Conservation (phyloP, 2,113 vertebrate species). For the Crypturellus undulatus region DNA sequence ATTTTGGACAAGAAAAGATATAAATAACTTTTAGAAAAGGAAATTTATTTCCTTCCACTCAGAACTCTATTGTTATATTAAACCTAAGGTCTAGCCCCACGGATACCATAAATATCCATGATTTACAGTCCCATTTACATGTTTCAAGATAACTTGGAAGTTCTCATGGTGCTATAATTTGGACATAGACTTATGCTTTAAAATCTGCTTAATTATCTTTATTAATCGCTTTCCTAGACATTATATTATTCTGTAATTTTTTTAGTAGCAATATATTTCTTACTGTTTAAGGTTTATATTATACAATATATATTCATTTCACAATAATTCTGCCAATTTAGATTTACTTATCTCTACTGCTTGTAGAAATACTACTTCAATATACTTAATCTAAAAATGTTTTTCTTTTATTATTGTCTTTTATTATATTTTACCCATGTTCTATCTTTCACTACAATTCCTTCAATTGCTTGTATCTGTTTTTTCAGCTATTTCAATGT, state of each 20-base stretch:
- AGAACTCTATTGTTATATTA: constrained; percentile 43
- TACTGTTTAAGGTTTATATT: not conserved
- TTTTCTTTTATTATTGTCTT: not conserved
- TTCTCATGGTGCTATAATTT: not conserved
- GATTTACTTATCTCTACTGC: accelerated
- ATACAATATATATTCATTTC: not conserved
- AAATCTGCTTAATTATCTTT: not conserved
- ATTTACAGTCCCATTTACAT: not conserved
- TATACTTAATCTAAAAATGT: not conserved
- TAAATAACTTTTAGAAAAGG: constrained; percentile 41
- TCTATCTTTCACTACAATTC: not conserved
- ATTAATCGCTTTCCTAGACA: not conserved
- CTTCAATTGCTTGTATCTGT: accelerated
- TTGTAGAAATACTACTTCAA: not conserved
- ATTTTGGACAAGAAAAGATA: constrained; percentile 40
- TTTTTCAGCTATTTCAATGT: not conserved
- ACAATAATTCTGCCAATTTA: not conserved
- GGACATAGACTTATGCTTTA: not conserved
- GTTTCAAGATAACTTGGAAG: constrained; percentile 7
- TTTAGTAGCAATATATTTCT: not conserved
- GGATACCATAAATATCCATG: not conserved
- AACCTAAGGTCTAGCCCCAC: not conserved
- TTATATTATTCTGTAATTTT: not conserved
- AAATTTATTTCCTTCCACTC: constrained; percentile 57
- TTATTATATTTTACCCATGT: not conserved